phyloP scores from a whole-genome alignment of 1,140 invertebrate species.

The Sitophilus oryzae region DNA sequence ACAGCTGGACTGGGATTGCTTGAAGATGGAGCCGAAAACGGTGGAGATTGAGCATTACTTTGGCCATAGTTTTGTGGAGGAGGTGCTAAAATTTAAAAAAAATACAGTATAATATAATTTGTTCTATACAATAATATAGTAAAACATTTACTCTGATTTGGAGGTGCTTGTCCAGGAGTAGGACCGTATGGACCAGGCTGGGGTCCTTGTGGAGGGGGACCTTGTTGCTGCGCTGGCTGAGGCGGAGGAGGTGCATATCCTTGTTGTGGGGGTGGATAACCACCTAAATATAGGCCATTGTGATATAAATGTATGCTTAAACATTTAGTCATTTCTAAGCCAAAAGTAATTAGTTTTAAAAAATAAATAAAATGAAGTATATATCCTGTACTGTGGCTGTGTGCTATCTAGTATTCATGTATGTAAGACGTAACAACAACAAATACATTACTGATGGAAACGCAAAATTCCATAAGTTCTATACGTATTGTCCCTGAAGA shows the following conservation, averaged over 20 bases:
- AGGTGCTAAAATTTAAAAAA: constrained; percentile 19
- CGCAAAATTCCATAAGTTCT: too few relatives aligned
- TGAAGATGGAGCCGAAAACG: constrained; percentile 36
- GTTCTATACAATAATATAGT: not conserved
- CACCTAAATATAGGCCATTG: constrained; percentile 9
- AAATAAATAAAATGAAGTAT: too few relatives aligned
- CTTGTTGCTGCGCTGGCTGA: constrained; percentile 32
- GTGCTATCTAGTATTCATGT: too few relatives aligned
- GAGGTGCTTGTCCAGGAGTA: constrained; percentile 13
- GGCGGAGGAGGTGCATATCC: constrained; percentile 33
- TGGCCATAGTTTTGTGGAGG: constrained; percentile 42
- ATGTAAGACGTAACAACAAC: too few relatives aligned
- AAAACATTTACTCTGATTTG: constrained; percentile 10
- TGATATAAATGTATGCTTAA: not conserved
- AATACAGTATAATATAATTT: not conserved
- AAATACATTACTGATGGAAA: too few relatives aligned
- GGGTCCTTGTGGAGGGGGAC: constrained; percentile 35
- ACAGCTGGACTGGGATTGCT: constrained; percentile 36
- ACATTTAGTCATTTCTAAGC: too few relatives aligned
- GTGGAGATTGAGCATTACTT: constrained; percentile 40
- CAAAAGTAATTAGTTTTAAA: too few relatives aligned
- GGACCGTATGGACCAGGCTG: constrained; percentile 21
- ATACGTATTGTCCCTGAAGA: too few relatives aligned
- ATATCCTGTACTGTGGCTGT: too few relatives aligned
- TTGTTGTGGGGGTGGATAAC: constrained; percentile 35